Evolutionary conservation across 2,888 invertebrate genomes (phyloP), one percentile per base, ranked within the genome.

Genomic region (Diaphora mendica): DNA sequence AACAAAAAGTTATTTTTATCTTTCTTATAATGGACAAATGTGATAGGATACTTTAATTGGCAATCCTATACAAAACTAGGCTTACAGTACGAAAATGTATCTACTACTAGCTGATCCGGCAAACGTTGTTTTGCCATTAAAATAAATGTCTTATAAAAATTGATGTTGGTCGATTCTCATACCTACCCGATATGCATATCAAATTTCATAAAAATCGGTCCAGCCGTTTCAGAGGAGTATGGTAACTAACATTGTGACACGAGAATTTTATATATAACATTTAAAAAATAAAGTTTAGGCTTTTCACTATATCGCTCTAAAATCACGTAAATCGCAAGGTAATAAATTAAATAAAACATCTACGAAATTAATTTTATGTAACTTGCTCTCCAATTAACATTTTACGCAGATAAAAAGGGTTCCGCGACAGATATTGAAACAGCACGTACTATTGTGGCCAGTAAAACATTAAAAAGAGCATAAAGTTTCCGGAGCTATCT

Each of bases 401-500:
- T 83, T 77, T 48, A 64, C 55, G 65, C 51, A 81, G 81, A 86
- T 86, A 83, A 85, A 82, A 80, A 80, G 80, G 79, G 80, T 80
- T 86, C 15, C 70, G 74, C 77, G 82, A 76, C 79, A 79, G 77
- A 80, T 77, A 82, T 82, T 77, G 65, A 78, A 82, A 82, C 82
- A 80, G 85, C 88, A 88, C 88, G 89, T 88, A 87, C 80, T 86
- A 83, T 84, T 84, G 84, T 86, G 87, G 86, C 82, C 78, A 84
- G 84, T 86, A 87, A 89, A 87, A 87, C 85, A 87, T 87, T 88
- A 90, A 91, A 91, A 90, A 87, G 89, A 87, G 87, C 88, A 91
- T 90, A 91, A 91, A 91, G 87, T 88, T 87, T 81, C 83, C 82
- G 80, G 86, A 88, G 88, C 87, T 88, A 90, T 90, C 87, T 88